These are phyloP conservation scores for Sus cebifrons DNA, from an alignment of 2,797 vertebrate species.

Conservation along the genomic window DNA sequence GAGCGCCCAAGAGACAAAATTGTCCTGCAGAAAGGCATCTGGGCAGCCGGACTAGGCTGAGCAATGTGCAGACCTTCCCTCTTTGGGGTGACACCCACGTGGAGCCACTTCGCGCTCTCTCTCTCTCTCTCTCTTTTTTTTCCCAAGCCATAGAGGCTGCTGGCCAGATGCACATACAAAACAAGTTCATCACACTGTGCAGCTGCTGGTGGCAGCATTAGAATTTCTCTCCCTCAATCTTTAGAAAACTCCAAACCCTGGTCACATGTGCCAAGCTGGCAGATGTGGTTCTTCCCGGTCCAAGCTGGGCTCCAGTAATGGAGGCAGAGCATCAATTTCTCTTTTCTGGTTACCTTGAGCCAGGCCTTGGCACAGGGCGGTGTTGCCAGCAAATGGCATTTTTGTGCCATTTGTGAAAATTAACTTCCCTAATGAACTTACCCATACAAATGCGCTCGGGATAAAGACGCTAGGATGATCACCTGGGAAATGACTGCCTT, in stretches of 20 bases:
- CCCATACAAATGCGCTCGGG: slow-evolving; percentile 86
- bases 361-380: slow-evolving; percentile 81
- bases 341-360: slow-evolving; percentile 78
- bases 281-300: not conserved
- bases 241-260: slow-evolving; percentile 45
- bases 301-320: not conserved
- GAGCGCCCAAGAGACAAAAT: not conserved
- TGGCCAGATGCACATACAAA: not conserved
- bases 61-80: not conserved
- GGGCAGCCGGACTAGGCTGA: not conserved
- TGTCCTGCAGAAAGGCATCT: accelerated
- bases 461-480: slow-evolving; percentile 92
- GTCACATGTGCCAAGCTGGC: slow-evolving; percentile 1
- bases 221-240: slow-evolving; percentile 16
- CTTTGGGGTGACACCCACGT: not conserved
- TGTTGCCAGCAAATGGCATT: slow-evolving; percentile 87
- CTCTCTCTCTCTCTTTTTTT: too few species aligned
- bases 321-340: not conserved
- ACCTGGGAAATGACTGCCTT: slow-evolving; percentile 92
- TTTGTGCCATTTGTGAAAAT: slow-evolving; percentile 90
- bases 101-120: not conserved
- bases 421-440: slow-evolving; percentile 91
- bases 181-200: not conserved
- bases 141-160: not conserved
- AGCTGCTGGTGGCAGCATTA: not conserved